Evolutionary conservation across 2,888 invertebrate genomes (phyloP).

Genomic region (Acronicta leporina): DNA sequence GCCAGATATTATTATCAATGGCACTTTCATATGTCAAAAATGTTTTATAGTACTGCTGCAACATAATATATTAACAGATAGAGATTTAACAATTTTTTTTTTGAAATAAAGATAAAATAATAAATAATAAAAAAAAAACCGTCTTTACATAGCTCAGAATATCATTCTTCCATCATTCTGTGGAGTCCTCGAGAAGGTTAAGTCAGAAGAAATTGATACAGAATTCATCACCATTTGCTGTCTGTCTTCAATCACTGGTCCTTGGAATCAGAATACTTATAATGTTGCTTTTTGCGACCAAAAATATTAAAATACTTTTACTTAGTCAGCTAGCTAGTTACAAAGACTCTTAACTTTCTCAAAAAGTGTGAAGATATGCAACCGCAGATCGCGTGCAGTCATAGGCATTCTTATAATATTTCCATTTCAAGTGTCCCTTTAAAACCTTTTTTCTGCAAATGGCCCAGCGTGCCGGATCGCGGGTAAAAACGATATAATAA

Average conservation of each 20-base stretch:
- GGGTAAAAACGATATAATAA: conserved; percentile 65
- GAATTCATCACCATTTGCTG: too few species aligned
- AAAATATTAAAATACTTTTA: conserved; percentile 5
- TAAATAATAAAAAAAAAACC: too few species aligned
- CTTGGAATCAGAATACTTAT: background rate
- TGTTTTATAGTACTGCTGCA: conserved; percentile 30
- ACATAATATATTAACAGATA: conserved; percentile 17
- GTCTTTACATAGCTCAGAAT: background rate
- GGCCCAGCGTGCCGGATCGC: conserved; percentile 59
- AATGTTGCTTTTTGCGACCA: background rate
- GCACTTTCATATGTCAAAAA: conserved; percentile 32
- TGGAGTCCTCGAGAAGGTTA: too few species aligned
- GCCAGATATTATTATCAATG: conserved; percentile 49
- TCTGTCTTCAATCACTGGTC: background rate
- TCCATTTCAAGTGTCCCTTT: conserved; percentile 48
- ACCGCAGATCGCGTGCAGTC: conserved; percentile 22
- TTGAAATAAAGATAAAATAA: too few species aligned
- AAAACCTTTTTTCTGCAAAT: conserved; percentile 44
- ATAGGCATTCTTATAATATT: conserved; percentile 49
- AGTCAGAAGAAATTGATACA: too few species aligned
- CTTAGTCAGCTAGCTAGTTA: too few species aligned
- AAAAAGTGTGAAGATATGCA: conserved; percentile 29
- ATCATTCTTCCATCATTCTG: background rate
- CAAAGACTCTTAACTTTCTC: background rate
- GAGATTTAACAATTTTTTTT: background rate